Evolutionary conservation across 2,888 invertebrate genomes (phyloP), one percentile per base, ranked within the genome.

Genomic region (Himalopsyche tibetana): DNA sequence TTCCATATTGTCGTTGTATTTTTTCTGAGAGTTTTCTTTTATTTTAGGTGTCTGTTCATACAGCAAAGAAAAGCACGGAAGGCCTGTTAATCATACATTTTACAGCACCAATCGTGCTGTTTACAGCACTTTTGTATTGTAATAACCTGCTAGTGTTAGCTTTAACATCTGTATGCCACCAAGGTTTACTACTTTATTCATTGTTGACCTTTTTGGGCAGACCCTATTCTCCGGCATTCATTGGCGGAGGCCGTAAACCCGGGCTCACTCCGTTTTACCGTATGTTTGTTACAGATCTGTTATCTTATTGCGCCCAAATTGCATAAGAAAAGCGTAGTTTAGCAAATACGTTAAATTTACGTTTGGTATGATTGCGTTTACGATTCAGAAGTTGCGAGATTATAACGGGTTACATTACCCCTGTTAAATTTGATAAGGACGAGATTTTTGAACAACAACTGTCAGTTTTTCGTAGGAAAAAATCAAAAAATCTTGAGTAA

Each of bases 81-180:
- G 28, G 63, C 28, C 63, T 19, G 19, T 19, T 63, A 63, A 63
- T 63, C 63, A 19, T 63, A 63, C 63, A 63, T 63, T 51, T 82
- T 82, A 82, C 45, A 82, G n/a, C 82, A 11, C n/a, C 36, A 82
- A 82, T 82, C 55, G 36, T 28, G 5, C 15, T 28, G 19, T 51
- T 82, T 19, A 63, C 19, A 63, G 63, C 5, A 63, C 63, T 63
- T 63, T 51, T n/a, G 82, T 82, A 82, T 82, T 82, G 82, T 82
- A 38, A 82, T 45, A 82, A 36, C 82, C 42, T 40, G 82, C 45
- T 19, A 82, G 51, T 51, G 82, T 82, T 82, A 45, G 42, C 82
- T 55, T 36, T 55, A 40, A 82, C 51, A 82, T 82, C n/a, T 51
- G 82, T 36, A 55, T 82, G 82, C 28, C 28, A 28, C 63, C 63